These are phyloP conservation scores for Calameuta filiformis DNA, from an alignment of 2,888 invertebrate species.

Conservation along the genomic window DNA sequence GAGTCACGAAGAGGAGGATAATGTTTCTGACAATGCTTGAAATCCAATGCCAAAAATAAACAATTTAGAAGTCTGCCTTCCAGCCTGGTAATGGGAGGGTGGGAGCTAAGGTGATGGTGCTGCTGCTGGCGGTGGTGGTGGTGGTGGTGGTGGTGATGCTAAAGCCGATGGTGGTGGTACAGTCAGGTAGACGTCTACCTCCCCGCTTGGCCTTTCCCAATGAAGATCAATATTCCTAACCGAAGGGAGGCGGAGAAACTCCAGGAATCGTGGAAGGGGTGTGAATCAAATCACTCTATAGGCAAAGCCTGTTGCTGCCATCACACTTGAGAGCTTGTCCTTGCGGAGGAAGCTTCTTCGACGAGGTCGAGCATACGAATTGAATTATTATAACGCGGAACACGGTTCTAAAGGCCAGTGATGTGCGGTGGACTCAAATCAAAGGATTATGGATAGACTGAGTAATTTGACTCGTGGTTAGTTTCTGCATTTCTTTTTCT, in stretches of 20 bases:
- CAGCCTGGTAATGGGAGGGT: constrained; percentile 29
- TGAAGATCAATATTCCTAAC: constrained; percentile 62
- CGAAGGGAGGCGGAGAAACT: constrained; percentile 44
- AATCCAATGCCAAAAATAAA: constrained; percentile 55
- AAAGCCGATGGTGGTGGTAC: neutral
- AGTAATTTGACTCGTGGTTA: constrained; percentile 55
- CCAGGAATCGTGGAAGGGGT: constrained; percentile 41
- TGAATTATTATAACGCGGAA: neutral
- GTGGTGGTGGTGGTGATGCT: neutral
- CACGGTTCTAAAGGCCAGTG: constrained; percentile 39
- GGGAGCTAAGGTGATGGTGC: constrained; percentile 5
- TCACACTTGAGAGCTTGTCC: constrained; percentile 43
- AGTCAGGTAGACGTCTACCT: constrained; percentile 5
- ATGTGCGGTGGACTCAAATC: constrained; percentile 55
- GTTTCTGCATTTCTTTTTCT: constrained; percentile 29
- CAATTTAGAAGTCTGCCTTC: constrained; percentile 41
- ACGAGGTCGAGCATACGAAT: neutral
- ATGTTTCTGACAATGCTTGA: constrained; percentile 44
- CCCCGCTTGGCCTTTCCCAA: constrained; percentile 46
- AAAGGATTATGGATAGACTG: constrained; percentile 60
- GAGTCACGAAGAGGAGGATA: neutral
- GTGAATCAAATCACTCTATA: constrained; percentile 54
- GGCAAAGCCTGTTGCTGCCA: constrained; percentile 62
- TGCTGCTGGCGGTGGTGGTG: neutral
- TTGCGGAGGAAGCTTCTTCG: constrained; percentile 15